phyloP scores from a whole-genome alignment of 2,888 invertebrate species.

The Theretra japonica region DNA sequence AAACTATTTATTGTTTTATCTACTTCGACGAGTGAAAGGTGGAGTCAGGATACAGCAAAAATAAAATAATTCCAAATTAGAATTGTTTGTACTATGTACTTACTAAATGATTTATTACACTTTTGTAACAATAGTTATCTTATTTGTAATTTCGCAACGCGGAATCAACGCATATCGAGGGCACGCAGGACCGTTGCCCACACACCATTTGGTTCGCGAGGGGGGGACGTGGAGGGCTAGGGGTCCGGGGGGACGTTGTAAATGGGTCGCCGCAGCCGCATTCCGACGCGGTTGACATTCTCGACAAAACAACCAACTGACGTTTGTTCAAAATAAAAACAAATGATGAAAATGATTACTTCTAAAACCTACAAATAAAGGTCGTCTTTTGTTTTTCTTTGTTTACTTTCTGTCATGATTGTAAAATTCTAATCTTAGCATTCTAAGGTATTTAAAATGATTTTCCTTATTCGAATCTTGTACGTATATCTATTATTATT shows the following conservation, averaged over 20 bases:
- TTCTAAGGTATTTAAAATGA: neutral
- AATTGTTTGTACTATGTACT: neutral
- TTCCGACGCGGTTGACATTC: constrained; percentile 73
- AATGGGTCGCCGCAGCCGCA: constrained; percentile 76
- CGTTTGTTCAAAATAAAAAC: neutral
- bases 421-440: neutral
- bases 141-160: constrained; percentile 60
- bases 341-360: neutral
- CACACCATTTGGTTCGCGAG: constrained; percentile 51
- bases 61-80: neutral
- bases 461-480: neutral
- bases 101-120: neutral
- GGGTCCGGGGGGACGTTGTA: constrained; percentile 55
- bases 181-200: constrained; percentile 74
- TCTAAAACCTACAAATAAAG: constrained; percentile 1
- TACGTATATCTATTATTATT: no score
- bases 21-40: neutral
- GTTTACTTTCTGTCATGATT: neutral
- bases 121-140: neutral
- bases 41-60: neutral
- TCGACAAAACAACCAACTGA: constrained; percentile 52
- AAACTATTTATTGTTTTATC: no score
- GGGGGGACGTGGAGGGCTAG: constrained; percentile 22
- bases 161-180: constrained; percentile 75
- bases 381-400: neutral